Evolutionary conservation across 2,888 invertebrate genomes (phyloP).

Genomic region (Byasa hedistus): DNA sequence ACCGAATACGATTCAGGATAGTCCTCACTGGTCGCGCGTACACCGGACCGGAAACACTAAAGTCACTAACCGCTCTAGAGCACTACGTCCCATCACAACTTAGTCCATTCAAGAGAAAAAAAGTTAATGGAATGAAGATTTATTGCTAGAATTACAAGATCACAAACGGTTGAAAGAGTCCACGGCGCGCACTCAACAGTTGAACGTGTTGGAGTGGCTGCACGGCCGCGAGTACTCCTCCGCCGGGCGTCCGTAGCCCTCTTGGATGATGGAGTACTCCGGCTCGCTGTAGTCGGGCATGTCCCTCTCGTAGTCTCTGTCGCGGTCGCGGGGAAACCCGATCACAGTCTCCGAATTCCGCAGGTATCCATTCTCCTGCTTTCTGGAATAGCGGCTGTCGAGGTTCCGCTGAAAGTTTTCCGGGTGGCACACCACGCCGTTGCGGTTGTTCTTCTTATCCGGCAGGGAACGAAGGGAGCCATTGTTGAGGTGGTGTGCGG

Average conservation of each 20-base stretch:
- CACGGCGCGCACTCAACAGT: conserved; percentile 67
- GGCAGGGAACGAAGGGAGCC: conserved; percentile 74
- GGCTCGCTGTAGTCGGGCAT: conserved; percentile 70
- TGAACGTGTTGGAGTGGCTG: conserved; percentile 75
- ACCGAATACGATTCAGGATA: conserved; percentile 67
- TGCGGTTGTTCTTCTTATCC: conserved; percentile 73
- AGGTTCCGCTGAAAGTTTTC: conserved; percentile 77
- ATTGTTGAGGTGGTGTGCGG: conserved; percentile 74
- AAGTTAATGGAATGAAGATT: conserved; percentile 79
- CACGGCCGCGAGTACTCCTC: conserved; percentile 70
- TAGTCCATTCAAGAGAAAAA: conserved; percentile 62
- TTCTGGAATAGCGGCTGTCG: conserved; percentile 72
- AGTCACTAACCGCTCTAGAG: conserved; percentile 74
- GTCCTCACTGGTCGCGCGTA: conserved; percentile 63
- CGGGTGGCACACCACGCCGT: conserved; percentile 69
- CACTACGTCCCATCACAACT: conserved; percentile 67
- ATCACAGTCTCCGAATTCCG: conserved; percentile 71
- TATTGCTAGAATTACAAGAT: conserved; percentile 81
- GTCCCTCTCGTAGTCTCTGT: conserved; percentile 50
- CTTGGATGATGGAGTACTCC: conserved; percentile 76
- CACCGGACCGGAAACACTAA: conserved; percentile 59
- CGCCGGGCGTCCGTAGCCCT: conserved; percentile 56
- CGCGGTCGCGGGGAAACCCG: conserved; percentile 60
- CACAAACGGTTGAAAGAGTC: conserved; percentile 70
- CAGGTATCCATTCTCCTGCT: conserved; percentile 76